These are phyloP conservation scores for Xylocopa sonorina DNA, from an alignment of 1,140 invertebrate species.

Conservation along the genomic window DNA sequence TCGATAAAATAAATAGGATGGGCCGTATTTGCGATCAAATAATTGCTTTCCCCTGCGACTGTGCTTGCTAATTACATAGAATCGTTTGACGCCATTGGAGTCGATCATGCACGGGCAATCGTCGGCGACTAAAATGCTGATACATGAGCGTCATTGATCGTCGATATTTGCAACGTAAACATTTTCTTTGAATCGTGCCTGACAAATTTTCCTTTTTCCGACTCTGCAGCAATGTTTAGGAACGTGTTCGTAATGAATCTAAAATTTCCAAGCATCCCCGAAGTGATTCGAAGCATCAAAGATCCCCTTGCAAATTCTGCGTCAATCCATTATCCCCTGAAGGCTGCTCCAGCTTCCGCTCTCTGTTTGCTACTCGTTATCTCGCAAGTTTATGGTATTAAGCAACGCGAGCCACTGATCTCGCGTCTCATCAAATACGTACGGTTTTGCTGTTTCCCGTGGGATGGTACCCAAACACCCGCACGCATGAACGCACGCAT, in stretches of 20 bases:
- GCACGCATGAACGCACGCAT: not conserved
- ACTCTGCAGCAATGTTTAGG: too few relatives aligned
- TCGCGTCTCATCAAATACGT: not conserved
- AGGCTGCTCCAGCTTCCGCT: not conserved
- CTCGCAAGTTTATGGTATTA: constrained; percentile 10
- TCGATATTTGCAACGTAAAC: too few relatives aligned
- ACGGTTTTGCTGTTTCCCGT: constrained; percentile 36
- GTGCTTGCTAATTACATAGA: not conserved
- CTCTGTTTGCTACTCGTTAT: constrained; percentile 51
- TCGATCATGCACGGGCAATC: too few relatives aligned
- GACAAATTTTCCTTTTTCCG: too few relatives aligned
- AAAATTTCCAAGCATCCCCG: too few relatives aligned
- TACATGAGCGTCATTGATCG: not conserved
- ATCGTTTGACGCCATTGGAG: not conserved
- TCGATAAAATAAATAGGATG: constrained; percentile 5
- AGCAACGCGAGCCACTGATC: not conserved
- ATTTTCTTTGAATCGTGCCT: not conserved
- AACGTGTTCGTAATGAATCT: too few relatives aligned
- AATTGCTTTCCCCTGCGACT: not conserved
- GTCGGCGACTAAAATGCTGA: not conserved
- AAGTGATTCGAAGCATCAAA: too few relatives aligned
- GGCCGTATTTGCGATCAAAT: not conserved
- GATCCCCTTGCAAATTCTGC: not conserved
- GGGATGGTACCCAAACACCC: constrained; percentile 44
- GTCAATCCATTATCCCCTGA: not conserved